These are phyloP conservation scores for Perognathus longimembris DNA, from an alignment of 2,113 vertebrate genomes.

Conservation along the genomic window DNA sequence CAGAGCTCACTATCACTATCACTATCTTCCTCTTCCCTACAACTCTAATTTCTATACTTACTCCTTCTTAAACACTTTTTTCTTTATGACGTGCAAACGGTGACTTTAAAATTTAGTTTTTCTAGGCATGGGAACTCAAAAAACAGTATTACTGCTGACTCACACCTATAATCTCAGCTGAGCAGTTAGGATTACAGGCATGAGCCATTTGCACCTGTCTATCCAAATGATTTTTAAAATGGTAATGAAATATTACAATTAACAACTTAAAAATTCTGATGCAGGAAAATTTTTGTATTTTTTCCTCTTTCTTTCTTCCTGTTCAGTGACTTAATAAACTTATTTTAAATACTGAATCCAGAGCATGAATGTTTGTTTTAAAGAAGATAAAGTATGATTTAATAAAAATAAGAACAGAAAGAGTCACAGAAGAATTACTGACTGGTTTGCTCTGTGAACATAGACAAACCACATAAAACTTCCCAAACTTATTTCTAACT, in stretches of 20 bases:
- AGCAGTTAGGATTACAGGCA: too few species aligned
- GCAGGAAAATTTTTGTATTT: background rate
- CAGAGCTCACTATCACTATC: background rate
- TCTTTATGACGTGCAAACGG: constrained; percentile 31
- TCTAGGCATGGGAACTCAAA: background rate
- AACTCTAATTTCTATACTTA: constrained; percentile 1
- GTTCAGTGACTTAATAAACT: constrained; percentile 28
- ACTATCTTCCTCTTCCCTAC: background rate
- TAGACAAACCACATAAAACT: constrained; percentile 47
- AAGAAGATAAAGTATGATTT: background rate
- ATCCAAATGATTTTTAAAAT: constrained; percentile 39
- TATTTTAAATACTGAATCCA: constrained; percentile 11
- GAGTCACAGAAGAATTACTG: constrained; percentile 24
- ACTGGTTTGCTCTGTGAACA: constrained; percentile 31
- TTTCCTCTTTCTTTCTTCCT: constrained; percentile 1
- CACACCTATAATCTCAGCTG: too few species aligned
- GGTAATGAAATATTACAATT: constrained; percentile 9
- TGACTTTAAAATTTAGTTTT: constrained; percentile 41
- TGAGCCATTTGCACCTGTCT: too few species aligned
- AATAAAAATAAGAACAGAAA: constrained; percentile 38
- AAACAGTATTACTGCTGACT: background rate
- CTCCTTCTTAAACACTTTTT: constrained; percentile 36
- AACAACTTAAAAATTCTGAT: constrained; percentile 29
- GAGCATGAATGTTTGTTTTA: background rate
- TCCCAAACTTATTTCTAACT: constrained; percentile 20